phyloP scores from a whole-genome alignment of 1,140 invertebrate genomes.

The Drosophila ohnishii region DNA sequence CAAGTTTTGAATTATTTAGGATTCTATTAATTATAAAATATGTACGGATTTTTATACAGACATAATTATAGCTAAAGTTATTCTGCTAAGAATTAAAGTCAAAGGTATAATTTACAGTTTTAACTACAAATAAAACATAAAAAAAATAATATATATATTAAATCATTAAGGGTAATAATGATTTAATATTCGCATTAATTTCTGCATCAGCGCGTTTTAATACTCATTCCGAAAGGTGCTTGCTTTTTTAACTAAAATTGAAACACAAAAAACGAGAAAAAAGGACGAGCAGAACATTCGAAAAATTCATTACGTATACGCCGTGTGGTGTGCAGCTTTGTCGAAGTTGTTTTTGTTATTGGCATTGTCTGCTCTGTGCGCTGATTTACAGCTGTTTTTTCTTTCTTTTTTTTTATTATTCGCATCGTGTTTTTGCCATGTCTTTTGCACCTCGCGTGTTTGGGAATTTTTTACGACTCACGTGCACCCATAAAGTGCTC shows the following conservation, averaged over 20 bases:
- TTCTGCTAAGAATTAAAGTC: no score
- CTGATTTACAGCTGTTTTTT: slow-evolving; percentile 68
- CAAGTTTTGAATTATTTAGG: slow-evolving; percentile 1
- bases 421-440: slow-evolving; percentile 35
- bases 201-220: background rate
- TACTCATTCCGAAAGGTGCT: background rate
- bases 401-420: slow-evolving; percentile 17
- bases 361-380: slow-evolving; percentile 34
- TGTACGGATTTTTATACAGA: no score
- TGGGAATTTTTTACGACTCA: slow-evolving; percentile 68
- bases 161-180: background rate
- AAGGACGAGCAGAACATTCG: slow-evolving; percentile 34
- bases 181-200: background rate
- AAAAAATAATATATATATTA: background rate
- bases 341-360: slow-evolving; percentile 38
- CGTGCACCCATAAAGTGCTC: slow-evolving; percentile 60
- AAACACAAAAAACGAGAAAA: slow-evolving; percentile 28
- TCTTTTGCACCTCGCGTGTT: slow-evolving; percentile 62
- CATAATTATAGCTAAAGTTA: background rate
- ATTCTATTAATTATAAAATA: background rate
- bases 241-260: background rate
- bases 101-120: no score
- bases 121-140: background rate
- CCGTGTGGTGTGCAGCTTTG: slow-evolving; percentile 26
- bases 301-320: slow-evolving; percentile 65